A percentile compares a stretch with the other conserved stretches of the same genome.
Conservation (phyloP, 2,113 vertebrate genomes). For the Hippocampus mohnikei region DNA sequence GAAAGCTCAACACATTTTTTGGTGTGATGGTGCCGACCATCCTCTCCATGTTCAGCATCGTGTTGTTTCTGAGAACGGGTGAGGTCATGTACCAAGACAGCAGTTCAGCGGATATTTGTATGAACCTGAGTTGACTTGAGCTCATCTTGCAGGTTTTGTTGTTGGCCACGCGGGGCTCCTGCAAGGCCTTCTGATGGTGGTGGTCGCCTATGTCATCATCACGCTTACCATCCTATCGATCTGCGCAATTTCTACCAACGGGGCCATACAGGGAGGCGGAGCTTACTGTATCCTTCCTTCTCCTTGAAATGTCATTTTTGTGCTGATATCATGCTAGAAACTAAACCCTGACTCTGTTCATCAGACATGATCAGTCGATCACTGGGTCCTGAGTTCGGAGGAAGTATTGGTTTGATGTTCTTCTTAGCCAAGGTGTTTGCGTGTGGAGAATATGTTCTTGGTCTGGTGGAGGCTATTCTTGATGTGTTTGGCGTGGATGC, state of each 20-base stretch:
- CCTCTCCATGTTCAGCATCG: conserved; percentile 91
- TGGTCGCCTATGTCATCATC: conserved; percentile 85
- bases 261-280: conserved; percentile 84
- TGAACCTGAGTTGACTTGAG: conserved; percentile 21
- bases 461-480: conserved; percentile 85
- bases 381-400: conserved; percentile 88
- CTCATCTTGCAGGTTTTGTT: conserved; percentile 78
- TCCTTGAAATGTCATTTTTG: not conserved
- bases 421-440: conserved; percentile 87
- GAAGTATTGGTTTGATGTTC: conserved; percentile 93
- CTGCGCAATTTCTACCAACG: conserved; percentile 90
- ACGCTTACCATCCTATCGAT: conserved; percentile 86
- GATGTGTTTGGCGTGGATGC: conserved; percentile 75
- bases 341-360: conserved; percentile 40
- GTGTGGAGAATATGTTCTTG: conserved; percentile 85
- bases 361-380: conserved; percentile 91
- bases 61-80: conserved; percentile 86
- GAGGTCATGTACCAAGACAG: conserved; percentile 26
- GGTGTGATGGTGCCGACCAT: conserved; percentile 89
- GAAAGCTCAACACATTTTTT: conserved; percentile 85
- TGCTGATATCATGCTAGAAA: not conserved
- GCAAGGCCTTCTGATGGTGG: conserved; percentile 82
- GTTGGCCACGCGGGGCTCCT: conserved; percentile 86
- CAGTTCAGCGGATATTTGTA: conserved; percentile 15
- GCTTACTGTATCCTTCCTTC: conserved; percentile 87